phyloP scores from a whole-genome alignment of 1,140 invertebrate genomes.

The Hycleus phaleratus region DNA sequence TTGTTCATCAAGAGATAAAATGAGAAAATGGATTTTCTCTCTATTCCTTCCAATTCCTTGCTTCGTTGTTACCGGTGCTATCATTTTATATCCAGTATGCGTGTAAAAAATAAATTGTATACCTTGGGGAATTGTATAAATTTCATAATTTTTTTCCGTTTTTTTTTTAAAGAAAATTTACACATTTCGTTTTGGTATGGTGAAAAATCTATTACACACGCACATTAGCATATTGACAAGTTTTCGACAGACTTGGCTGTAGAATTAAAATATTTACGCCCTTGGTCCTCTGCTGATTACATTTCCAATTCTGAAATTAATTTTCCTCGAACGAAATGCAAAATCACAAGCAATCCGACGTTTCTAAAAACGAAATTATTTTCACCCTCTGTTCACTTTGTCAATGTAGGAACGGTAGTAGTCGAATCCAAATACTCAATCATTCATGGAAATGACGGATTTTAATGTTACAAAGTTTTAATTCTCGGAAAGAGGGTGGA shows the following conservation, averaged over 20 bases:
- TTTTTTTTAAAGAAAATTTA: too few relatives aligned
- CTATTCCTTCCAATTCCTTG: constrained; percentile 16
- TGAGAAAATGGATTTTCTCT: constrained; percentile 40
- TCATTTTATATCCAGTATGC: constrained; percentile 9
- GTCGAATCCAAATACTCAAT: constrained; percentile 36
- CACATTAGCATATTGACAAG: constrained; percentile 12
- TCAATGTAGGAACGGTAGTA: constrained; percentile 6
- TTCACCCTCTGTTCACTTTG: constrained; percentile 33
- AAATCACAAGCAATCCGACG: constrained; percentile 35
- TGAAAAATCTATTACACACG: too few relatives aligned
- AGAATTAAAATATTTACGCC: constrained; percentile 38
- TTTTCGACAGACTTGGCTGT: constrained; percentile 1
- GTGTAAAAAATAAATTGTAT: too few relatives aligned
- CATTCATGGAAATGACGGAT: constrained; percentile 41
- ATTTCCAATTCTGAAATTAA: constrained; percentile 38
- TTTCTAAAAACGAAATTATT: constrained; percentile 38
- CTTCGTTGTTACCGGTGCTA: constrained; percentile 6
- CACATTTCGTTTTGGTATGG: too few relatives aligned
- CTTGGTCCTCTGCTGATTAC: constrained; percentile 32
- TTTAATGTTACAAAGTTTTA: constrained; percentile 41
- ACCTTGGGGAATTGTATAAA: too few relatives aligned
- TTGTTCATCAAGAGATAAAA: constrained; percentile 44
- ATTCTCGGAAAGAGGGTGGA: constrained; percentile 28
- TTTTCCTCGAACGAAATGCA: constrained; percentile 34
- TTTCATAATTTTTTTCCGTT: too few relatives aligned